Evolutionary conservation across 2,113 vertebrate genomes (phyloP).

Genomic region (Onychostoma macrolepis): DNA sequence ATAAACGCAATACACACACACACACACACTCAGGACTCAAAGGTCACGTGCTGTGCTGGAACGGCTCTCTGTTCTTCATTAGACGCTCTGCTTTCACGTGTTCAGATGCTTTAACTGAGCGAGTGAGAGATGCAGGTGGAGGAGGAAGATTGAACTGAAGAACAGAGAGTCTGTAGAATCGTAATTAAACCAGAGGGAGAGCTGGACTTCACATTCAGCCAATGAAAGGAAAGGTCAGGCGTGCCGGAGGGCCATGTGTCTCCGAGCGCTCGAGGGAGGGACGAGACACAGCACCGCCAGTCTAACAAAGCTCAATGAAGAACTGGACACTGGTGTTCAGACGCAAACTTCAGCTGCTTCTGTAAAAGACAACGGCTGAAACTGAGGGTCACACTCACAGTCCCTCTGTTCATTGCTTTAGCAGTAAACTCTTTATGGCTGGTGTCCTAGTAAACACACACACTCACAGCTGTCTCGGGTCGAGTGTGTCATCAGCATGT

Average conservation of each 20-base stretch:
- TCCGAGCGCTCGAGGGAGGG: neutral
- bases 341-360: neutral
- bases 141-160: conserved; percentile 8
- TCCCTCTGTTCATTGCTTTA: neutral
- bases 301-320: neutral
- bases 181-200: conserved; percentile 42
- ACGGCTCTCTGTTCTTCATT: neutral
- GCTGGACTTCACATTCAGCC: neutral
- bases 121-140: neutral
- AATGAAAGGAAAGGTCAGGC: neutral
- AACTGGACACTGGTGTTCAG: neutral
- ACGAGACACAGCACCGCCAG: neutral
- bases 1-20: conserved; percentile 21
- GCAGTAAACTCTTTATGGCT: neutral
- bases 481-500: neutral
- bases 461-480: neutral
- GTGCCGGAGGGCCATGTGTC: neutral
- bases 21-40: conserved; percentile 18
- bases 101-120: neutral
- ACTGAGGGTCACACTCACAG: neutral
- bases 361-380: neutral
- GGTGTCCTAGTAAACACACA: neutral
- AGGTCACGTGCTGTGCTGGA: neutral
- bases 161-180: neutral
- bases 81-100: neutral